Evolutionary conservation across 1,140 invertebrate species (phyloP).

Genomic region (Cydia amplana): DNA sequence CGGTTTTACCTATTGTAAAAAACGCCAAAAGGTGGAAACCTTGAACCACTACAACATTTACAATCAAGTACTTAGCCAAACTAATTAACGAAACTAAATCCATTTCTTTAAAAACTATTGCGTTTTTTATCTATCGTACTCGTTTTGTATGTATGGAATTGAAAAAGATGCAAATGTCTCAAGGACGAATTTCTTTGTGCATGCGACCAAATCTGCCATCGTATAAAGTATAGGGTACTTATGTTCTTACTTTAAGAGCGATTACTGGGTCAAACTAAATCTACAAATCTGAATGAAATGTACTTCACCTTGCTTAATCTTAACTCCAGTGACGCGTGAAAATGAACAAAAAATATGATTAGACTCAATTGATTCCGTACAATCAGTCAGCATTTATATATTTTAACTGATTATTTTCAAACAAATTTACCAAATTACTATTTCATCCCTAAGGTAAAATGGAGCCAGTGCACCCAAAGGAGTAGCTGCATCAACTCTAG

Average conservation of each 20-base stretch:
- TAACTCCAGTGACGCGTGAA: slow-evolving; percentile 22
- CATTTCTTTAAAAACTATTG: background rate
- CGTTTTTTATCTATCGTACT: background rate
- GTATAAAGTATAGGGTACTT: background rate
- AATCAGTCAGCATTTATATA: slow-evolving; percentile 3
- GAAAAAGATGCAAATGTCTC: background rate
- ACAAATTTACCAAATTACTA: background rate
- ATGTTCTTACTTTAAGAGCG: background rate
- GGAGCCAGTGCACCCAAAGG: no score
- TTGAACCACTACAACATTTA: background rate
- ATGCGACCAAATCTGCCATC: background rate
- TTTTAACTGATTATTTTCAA: background rate
- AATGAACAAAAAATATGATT: slow-evolving; percentile 23
- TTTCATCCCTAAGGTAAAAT: no score
- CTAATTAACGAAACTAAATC: slow-evolving; percentile 4
- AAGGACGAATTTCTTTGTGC: background rate
- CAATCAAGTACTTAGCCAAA: background rate
- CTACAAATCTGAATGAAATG: slow-evolving; percentile 18
- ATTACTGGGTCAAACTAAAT: slow-evolving; percentile 5
- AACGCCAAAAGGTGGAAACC: background rate
- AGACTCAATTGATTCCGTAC: background rate
- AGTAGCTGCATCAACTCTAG: no score
- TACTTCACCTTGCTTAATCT: slow-evolving; percentile 21
- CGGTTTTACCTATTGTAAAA: background rate
- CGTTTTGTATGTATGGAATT: background rate